Evolutionary conservation across 2,888 invertebrate genomes (phyloP).

Genomic region (Cylloceria caligata): DNA sequence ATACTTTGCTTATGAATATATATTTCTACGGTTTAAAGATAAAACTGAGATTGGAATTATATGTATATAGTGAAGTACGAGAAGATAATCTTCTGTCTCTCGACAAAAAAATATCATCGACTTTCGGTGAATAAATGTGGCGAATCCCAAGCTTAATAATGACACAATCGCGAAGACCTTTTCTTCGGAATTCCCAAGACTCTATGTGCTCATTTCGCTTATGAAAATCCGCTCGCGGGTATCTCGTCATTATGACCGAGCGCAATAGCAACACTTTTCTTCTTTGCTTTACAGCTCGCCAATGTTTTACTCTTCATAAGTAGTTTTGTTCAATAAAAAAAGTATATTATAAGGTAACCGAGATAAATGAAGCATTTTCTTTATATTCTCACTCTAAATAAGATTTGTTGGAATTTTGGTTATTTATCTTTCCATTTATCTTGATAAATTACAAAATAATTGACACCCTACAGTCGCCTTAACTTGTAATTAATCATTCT

Average conservation of each 20-base stretch:
- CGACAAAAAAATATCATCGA: background rate
- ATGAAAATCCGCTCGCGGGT: conserved; percentile 1
- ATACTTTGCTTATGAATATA: too few species aligned
- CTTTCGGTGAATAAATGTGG: background rate
- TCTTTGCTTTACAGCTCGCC: background rate
- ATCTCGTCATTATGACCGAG: background rate
- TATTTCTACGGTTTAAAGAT: too few species aligned
- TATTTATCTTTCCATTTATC: background rate
- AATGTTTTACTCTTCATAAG: conserved; percentile 8
- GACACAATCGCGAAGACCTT: conserved; percentile 25
- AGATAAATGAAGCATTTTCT: background rate
- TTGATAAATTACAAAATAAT: too few species aligned
- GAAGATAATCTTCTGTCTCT: background rate
- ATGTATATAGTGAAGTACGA: too few species aligned
- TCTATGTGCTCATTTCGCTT: background rate
- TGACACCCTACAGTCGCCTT: too few species aligned
- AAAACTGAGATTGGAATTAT: too few species aligned
- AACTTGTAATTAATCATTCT: too few species aligned
- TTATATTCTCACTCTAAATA: background rate
- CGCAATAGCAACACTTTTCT: conserved; percentile 1
- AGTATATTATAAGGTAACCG: background rate
- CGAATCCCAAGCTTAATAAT: background rate
- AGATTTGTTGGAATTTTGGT: background rate
- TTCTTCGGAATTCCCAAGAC: background rate
- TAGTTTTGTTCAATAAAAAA: conserved; percentile 4